Conservation (phyloP, 2,888 invertebrate species). For the Hyppa rectilinea region DNA sequence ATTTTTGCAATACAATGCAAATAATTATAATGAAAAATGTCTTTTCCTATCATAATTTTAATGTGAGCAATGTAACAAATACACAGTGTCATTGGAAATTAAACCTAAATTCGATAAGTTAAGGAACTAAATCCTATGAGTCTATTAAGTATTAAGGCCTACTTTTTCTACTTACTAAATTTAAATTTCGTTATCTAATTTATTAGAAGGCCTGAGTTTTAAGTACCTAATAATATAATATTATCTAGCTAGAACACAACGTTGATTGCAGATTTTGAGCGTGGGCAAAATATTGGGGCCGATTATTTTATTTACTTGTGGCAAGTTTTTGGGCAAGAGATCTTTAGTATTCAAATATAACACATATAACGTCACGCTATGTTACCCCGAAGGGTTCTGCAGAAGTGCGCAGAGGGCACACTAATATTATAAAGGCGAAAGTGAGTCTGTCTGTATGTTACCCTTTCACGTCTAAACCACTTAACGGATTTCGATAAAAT, state of each 20-base stretch:
- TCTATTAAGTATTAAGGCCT: conserved; percentile 67
- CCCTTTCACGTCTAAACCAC: no score
- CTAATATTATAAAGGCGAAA: no score
- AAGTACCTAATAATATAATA: conserved; percentile 50
- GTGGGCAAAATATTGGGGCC: conserved; percentile 27
- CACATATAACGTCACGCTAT: no score
- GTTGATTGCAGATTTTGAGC: conserved; percentile 26
- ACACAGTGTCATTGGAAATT: conserved; percentile 41
- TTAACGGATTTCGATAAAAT: no score
- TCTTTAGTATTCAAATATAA: no score
- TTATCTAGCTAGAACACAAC: conserved; percentile 44
- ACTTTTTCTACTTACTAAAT: conserved; percentile 54
- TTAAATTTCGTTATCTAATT: conserved; percentile 60
- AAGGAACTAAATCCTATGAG: conserved; percentile 52
- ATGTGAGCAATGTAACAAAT: conserved; percentile 49
- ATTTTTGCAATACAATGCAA: conserved; percentile 18
- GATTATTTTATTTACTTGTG: not conserved
- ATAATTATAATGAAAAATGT: conserved; percentile 54
- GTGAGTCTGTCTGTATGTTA: no score
- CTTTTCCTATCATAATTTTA: conserved; percentile 60
- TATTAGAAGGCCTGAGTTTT: conserved; percentile 57
- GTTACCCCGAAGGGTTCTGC: no score
- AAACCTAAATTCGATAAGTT: conserved; percentile 51
- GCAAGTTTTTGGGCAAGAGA: conserved; percentile 2
- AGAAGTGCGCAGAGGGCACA: no score